phyloP scores from a whole-genome alignment of 2,888 invertebrate genomes.

The Megalurothrips usitatus region DNA sequence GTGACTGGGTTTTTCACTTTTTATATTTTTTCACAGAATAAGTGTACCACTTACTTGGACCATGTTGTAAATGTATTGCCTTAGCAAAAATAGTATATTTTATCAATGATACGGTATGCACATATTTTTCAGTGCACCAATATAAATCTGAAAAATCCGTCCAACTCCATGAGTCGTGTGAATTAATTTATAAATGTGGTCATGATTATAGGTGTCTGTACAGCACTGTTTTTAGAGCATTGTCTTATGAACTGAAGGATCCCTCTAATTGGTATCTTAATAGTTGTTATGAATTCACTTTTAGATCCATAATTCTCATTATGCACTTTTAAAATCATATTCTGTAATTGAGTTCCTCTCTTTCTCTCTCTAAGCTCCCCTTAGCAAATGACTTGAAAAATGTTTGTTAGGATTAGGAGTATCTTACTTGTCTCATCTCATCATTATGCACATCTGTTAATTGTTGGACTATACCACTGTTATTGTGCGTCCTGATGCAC shows the following conservation, averaged over 20 bases:
- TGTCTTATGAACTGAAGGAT: constrained; percentile 20
- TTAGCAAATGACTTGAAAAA: neutral
- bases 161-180: constrained; percentile 19
- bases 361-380: neutral
- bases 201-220: constrained; percentile 20
- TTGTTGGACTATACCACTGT: neutral
- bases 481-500: neutral
- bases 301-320: constrained; percentile 17
- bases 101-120: constrained; percentile 25
- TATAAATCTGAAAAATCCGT: constrained; percentile 27
- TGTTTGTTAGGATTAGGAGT: constrained; percentile 2
- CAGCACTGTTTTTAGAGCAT: constrained; percentile 16
- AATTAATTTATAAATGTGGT: constrained; percentile 18
- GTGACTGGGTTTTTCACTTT: constrained; percentile 26
- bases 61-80: constrained; percentile 20
- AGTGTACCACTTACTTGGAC: constrained; percentile 19
- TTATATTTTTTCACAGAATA: constrained; percentile 27
- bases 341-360: constrained; percentile 8
- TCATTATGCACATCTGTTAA: neutral
- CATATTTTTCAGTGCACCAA: constrained; percentile 26
- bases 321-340: constrained; percentile 9
- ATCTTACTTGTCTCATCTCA: neutral
- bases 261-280: constrained; percentile 1
- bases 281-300: constrained; percentile 12
- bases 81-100: constrained; percentile 25